phyloP scores from a whole-genome alignment of 1,140 invertebrate species.

The Caerostris extrusa region DNA sequence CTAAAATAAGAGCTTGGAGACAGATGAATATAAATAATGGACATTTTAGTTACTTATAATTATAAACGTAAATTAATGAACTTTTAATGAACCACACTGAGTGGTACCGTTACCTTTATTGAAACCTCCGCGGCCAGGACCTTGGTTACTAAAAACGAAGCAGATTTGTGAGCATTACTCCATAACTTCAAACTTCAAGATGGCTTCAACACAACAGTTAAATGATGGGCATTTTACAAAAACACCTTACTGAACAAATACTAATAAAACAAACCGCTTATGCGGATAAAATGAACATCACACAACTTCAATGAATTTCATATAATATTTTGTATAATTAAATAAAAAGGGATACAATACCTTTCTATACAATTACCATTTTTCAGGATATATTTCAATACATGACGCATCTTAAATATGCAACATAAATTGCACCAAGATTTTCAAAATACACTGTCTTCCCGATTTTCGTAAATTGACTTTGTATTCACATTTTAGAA shows the following conservation, averaged over 20 bases:
- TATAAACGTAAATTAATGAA: constrained; percentile 49
- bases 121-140: constrained; percentile 89
- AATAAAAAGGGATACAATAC: background rate
- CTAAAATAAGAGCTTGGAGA: background rate
- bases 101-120: constrained; percentile 92
- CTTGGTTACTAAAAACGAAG: constrained; percentile 89
- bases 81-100: constrained; percentile 76
- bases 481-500: no score
- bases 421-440: background rate
- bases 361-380: background rate
- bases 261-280: constrained; percentile 64
- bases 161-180: constrained; percentile 80
- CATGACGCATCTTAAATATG: background rate
- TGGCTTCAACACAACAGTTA: constrained; percentile 65
- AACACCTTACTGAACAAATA: constrained; percentile 69
- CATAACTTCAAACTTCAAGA: constrained; percentile 78
- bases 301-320: constrained; percentile 40
- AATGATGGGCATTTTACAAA: constrained; percentile 54
- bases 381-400: background rate
- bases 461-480: no score
- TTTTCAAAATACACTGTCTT: no score
- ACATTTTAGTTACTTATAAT: constrained; percentile 5
- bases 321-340: constrained; percentile 8
- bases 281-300: constrained; percentile 67
- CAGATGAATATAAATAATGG: constrained; percentile 11